These are phyloP conservation scores for Tethya wilhelma DNA, from an alignment of 37 sponge, comb jelly and placozoan species.

Conservation along the genomic window DNA sequence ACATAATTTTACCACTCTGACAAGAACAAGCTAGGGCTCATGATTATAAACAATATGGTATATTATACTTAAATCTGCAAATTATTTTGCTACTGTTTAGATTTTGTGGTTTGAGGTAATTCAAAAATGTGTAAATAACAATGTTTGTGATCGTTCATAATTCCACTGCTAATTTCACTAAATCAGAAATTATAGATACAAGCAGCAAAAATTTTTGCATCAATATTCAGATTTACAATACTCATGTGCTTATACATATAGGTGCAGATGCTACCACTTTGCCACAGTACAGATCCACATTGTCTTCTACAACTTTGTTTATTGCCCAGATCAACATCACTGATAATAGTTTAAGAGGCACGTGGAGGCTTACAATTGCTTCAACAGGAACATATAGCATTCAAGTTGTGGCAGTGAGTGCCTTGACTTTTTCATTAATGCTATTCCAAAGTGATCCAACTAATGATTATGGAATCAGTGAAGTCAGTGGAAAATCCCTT, in stretches of 20 bases:
- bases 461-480: conserved; percentile 9
- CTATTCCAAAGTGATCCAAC: conserved; percentile 16
- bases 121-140: no score
- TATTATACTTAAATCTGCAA: no score
- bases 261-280: background rate
- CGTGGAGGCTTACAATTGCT: conserved; percentile 11
- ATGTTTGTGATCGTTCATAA: no score
- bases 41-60: no score
- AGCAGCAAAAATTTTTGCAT: no score
- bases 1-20: no score
- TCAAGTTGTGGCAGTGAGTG: conserved; percentile 12
- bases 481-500: conserved; percentile 13
- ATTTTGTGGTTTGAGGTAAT: no score
- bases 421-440: background rate
- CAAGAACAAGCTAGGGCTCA: no score
- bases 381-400: conserved; percentile 17
- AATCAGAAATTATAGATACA: no score
- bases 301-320: conserved; percentile 1
- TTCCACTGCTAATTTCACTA: background rate
- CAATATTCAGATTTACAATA: background rate
- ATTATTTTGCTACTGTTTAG: no score
- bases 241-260: background rate
- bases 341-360: conserved; percentile 11
- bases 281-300: background rate
- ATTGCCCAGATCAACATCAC: conserved; percentile 38